Conservation (phyloP, 2,797 vertebrate species). For the Arctocebus calabarensis region DNA sequence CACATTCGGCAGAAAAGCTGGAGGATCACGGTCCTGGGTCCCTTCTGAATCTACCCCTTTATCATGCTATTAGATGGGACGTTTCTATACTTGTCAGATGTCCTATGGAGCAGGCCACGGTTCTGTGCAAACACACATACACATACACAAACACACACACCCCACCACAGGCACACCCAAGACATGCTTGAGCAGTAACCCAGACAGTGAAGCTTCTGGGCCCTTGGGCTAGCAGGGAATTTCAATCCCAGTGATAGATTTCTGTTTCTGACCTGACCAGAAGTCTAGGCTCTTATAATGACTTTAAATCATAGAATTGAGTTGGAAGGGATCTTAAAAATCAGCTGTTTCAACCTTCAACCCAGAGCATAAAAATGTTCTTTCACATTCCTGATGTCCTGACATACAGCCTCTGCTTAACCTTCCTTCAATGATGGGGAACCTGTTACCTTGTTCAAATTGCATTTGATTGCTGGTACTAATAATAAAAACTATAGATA, state of each 20-base stretch:
- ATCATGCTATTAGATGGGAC: background rate
- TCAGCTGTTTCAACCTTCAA: constrained; percentile 58
- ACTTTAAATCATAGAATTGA: constrained; percentile 49
- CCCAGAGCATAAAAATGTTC: background rate
- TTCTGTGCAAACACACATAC: background rate
- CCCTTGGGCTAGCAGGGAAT: background rate
- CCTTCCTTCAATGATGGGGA: background rate
- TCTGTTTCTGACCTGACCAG: background rate
- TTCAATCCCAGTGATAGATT: constrained; percentile 43
- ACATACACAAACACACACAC: too few species aligned
- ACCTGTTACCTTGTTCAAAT: background rate
- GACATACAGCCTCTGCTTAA: constrained; percentile 31
- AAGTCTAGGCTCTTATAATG: background rate
- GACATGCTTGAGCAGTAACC: background rate
- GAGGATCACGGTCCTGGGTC: background rate
- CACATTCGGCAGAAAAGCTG: background rate
- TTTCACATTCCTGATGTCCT: background rate
- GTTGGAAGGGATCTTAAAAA: background rate
- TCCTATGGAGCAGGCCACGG: accelerated
- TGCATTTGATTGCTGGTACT: background rate
- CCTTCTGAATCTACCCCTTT: background rate
- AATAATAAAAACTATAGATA: background rate
- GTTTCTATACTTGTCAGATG: background rate
- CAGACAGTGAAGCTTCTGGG: background rate
- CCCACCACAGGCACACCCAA: background rate